Conservation (phyloP, 2,888 invertebrate genomes). For the Deilephila elpenor region DNA sequence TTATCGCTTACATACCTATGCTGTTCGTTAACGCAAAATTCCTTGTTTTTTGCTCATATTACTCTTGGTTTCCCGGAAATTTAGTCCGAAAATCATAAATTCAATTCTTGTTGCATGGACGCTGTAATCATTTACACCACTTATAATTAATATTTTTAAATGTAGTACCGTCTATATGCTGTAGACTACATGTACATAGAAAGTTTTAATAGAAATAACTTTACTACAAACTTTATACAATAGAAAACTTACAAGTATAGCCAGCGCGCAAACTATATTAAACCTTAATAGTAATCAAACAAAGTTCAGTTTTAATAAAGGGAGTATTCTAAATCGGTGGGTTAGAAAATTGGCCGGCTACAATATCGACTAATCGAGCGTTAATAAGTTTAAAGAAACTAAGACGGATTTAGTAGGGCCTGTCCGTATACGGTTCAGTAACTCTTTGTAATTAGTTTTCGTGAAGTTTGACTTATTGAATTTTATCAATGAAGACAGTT, state of each 20-base stretch:
- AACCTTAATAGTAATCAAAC: neutral
- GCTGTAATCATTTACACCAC: no score
- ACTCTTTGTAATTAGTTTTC: constrained; percentile 9
- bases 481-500: neutral
- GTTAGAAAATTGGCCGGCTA: constrained; percentile 11
- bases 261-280: neutral
- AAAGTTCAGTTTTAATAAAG: neutral
- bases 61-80: no score
- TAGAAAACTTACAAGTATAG: no score
- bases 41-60: no score
- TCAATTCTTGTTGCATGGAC: no score
- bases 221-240: no score
- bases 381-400: constrained; percentile 16
- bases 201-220: neutral
- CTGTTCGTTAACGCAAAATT: no score
- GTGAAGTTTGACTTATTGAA: neutral
- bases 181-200: neutral
- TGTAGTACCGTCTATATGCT: no score
- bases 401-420: neutral
- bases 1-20: no score
- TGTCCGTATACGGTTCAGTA: constrained; percentile 12
- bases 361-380: constrained; percentile 3
- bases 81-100: no score
- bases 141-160: no score
- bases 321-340: neutral